Percentiles rank a stretch among this genome's conserved stretches.
These are phyloP conservation scores for Ispidina picta DNA, from an alignment of 2,797 vertebrate genomes.

Conservation along the genomic window DNA sequence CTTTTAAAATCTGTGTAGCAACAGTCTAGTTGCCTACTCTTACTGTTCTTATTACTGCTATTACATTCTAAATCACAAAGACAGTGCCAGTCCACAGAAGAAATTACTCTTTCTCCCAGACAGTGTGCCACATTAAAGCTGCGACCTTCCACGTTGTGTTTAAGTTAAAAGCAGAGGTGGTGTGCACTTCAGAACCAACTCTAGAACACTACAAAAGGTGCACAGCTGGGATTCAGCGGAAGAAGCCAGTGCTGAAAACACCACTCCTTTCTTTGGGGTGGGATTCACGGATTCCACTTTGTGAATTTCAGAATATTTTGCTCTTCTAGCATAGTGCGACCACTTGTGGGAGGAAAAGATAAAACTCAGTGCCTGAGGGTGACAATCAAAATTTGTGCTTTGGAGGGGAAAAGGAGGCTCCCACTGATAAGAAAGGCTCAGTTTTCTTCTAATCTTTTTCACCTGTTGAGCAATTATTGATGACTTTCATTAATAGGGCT, in stretches of 20 bases:
- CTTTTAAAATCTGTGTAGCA: background rate
- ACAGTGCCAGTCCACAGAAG: background rate
- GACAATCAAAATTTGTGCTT: background rate
- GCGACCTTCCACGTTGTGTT: background rate
- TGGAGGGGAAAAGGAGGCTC: background rate
- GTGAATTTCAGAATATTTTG: background rate
- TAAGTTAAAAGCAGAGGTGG: background rate
- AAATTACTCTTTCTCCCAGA: background rate
- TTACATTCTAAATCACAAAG: background rate
- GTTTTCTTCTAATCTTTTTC: conserved; percentile 9
- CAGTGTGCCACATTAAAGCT: rapidly evolving
- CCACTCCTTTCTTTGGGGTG: background rate
- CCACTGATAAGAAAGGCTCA: background rate
- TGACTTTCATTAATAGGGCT: conserved; percentile 37
- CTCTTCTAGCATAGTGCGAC: background rate
- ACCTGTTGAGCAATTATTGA: conserved; percentile 47
- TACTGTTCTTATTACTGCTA: background rate
- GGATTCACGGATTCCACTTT: background rate
- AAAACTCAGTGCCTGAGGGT: background rate
- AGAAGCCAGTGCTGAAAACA: background rate
- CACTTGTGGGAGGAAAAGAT: background rate
- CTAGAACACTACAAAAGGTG: background rate
- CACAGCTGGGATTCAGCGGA: background rate
- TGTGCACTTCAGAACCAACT: background rate
- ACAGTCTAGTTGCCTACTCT: background rate